Conservation (phyloP, 2,797 vertebrate species). For the Mallotus villosus region DNA sequence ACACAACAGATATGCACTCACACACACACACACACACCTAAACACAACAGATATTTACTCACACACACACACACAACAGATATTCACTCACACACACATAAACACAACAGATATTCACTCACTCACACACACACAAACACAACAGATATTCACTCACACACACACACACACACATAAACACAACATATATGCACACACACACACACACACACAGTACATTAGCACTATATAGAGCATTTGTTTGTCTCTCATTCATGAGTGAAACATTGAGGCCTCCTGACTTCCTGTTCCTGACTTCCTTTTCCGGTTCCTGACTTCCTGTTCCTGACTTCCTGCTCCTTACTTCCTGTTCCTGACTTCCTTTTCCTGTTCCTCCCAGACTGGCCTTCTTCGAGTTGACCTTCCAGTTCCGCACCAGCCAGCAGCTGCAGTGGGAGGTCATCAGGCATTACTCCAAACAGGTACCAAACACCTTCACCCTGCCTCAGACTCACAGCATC, state of each 20-base stretch:
- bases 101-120: not conserved
- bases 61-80: not conserved
- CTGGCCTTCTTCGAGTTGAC: constrained; percentile 90
- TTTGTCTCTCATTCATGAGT: not conserved
- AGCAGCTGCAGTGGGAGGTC: constrained; percentile 89
- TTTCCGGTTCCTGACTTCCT: no score
- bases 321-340: not conserved
- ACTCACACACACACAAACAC: not conserved
- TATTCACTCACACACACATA: not conserved
- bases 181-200: not conserved
- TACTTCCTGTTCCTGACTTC: no score
- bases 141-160: not conserved
- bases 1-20: not conserved
- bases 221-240: not conserved
- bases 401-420: constrained; percentile 89
- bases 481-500: not conserved
- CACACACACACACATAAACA: not conserved
- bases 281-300: not conserved
- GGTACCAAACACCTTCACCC: constrained; percentile 29
- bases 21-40: not conserved
- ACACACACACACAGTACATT: not conserved
- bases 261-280: not conserved
- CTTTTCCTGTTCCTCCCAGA: constrained; percentile 63
- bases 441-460: constrained; percentile 95
- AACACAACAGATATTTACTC: no score